Percentiles rank a stretch among this genome's conserved stretches.
These are phyloP conservation scores for Drosophila virilis DNA, from an alignment of 1,140 invertebrate species.

Conservation along the genomic window DNA sequence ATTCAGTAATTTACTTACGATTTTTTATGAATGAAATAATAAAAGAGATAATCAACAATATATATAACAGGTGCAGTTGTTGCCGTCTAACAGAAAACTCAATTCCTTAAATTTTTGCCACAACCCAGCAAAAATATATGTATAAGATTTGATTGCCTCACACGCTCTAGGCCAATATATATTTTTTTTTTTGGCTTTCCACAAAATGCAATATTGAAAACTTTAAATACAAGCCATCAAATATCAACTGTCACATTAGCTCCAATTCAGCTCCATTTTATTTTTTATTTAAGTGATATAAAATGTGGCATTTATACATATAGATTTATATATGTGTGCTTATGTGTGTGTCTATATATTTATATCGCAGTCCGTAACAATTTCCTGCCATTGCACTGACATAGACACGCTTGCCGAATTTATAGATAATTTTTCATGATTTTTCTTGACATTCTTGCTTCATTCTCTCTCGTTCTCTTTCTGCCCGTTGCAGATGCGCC, in stretches of 20 bases:
- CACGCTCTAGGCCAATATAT: too few relatives aligned
- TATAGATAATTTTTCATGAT: conserved; percentile 81
- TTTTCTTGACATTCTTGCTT: conserved; percentile 40
- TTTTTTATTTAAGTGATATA: conserved; percentile 62
- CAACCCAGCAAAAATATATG: too few relatives aligned
- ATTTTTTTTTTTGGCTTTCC: background rate
- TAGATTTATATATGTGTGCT: conserved; percentile 1
- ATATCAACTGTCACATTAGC: conserved; percentile 40
- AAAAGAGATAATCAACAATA: too few relatives aligned
- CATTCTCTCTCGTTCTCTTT: conserved; percentile 29
- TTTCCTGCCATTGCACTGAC: conserved; percentile 61
- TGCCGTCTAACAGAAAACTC: too few relatives aligned
- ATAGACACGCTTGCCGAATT: conserved; percentile 69
- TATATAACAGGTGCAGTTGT: too few relatives aligned
- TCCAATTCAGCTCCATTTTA: conserved; percentile 7
- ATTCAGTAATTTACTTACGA: too few relatives aligned
- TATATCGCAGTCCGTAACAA: conserved; percentile 71
- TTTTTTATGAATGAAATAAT: too few relatives aligned
- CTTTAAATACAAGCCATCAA: conserved; percentile 10
- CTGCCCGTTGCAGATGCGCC: conserved; percentile 60
- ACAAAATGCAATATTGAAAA: conserved; percentile 9
- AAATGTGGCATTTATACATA: conserved; percentile 32
- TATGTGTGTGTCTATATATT: conserved; percentile 48
- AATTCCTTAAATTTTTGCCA: too few relatives aligned
- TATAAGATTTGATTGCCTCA: too few relatives aligned